Conservation (phyloP, 2,888 invertebrate species). For the Spatulosminthurus flaviceps region DNA sequence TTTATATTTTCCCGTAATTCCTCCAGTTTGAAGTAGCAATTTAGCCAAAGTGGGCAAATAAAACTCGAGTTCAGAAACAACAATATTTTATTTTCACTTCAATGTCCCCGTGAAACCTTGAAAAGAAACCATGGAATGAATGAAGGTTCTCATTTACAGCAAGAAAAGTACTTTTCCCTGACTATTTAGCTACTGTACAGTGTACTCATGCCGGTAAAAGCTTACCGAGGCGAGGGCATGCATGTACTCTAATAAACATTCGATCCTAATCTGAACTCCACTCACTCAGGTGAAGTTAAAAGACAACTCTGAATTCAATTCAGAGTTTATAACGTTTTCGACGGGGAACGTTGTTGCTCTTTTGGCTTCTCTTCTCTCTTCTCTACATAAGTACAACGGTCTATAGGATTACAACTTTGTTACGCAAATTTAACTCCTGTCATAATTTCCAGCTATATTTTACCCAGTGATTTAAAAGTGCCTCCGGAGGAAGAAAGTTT, state of each 20-base stretch:
- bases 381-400: neutral
- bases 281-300: neutral
- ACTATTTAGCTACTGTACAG: neutral
- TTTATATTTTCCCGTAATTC: no score
- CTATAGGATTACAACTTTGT: neutral
- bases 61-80: no score
- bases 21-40: no score
- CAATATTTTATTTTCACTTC: conserved; percentile 6
- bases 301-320: conserved; percentile 7
- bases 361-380: neutral
- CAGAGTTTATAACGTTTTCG: neutral
- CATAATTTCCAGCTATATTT: neutral
- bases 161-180: no score
- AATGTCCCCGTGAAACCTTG: neutral
- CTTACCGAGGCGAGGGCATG: neutral
- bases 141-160: neutral
- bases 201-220: neutral
- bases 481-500: neutral
- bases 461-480: neutral
- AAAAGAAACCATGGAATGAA: neutral
- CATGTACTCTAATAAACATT: no score
- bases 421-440: neutral
- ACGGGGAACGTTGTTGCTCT: neutral
- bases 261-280: neutral
- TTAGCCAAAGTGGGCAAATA: no score